phyloP scores from a whole-genome alignment of 1,140 invertebrate genomes.

The Macrotrachela quadricornifera region DNA sequence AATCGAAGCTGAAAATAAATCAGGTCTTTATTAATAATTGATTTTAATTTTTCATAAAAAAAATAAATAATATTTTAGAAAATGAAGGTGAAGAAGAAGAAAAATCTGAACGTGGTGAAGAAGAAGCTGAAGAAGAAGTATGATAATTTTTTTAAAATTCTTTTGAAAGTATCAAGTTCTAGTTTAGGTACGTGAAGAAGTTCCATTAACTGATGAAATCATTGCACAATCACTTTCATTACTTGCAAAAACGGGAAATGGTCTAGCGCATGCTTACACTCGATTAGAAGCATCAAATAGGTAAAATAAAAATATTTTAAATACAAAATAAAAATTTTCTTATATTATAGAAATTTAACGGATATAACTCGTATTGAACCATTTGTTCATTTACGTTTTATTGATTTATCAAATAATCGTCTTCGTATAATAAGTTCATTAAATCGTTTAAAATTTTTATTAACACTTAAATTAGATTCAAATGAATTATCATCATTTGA shows the following conservation, averaged over 20 bases:
- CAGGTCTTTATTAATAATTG: too few species aligned
- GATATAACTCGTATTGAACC: constrained; percentile 20
- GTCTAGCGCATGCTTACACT: constrained; percentile 27
- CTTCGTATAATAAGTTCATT: constrained; percentile 23
- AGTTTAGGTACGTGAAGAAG: constrained; percentile 21
- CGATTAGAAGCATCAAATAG: constrained; percentile 24
- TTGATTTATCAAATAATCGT: constrained; percentile 26
- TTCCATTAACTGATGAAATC: constrained; percentile 22
- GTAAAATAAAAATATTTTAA: constrained; percentile 10
- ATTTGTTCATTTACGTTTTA: constrained; percentile 26
- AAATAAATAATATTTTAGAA: background rate
- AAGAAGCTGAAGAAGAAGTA: constrained; percentile 13
- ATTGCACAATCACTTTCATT: constrained; percentile 23
- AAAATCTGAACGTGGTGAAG: constrained; percentile 12
- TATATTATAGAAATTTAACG: constrained; percentile 17
- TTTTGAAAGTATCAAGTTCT: background rate
- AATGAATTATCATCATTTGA: constrained; percentile 22
- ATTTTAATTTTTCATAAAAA: too few species aligned
- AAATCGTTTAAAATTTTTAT: constrained; percentile 23
- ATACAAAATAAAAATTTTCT: background rate
- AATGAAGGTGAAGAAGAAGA: constrained; percentile 10
- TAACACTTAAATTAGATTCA: constrained; percentile 25
- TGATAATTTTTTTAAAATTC: background rate
- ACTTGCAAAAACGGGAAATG: constrained; percentile 28
- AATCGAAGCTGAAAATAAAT: too few species aligned